Conservation (phyloP, 2,113 vertebrate genomes). For the Paedocypris sp. region DNA sequence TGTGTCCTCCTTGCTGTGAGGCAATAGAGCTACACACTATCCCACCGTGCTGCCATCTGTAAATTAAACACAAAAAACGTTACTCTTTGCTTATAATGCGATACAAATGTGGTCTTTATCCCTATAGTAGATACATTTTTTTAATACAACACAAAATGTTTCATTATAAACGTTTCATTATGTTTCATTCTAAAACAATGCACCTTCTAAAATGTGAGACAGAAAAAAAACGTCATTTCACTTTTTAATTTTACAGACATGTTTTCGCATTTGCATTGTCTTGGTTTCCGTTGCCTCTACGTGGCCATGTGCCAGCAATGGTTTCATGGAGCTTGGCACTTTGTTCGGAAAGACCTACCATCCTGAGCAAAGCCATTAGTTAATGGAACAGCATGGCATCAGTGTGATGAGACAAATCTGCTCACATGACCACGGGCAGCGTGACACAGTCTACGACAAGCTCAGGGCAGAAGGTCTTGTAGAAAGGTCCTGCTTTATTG, state of each 20-base stretch:
- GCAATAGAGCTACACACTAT: too few species aligned
- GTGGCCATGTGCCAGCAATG: slow-evolving; percentile 11
- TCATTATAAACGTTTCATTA: too few species aligned
- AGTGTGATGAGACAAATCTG: slow-evolving; percentile 12
- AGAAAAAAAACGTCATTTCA: too few species aligned
- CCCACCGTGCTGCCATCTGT: too few species aligned
- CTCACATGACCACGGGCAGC: not conserved
- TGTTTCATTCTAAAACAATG: too few species aligned
- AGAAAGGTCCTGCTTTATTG: not conserved
- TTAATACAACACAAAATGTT: too few species aligned
- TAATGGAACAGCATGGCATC: slow-evolving; percentile 32
- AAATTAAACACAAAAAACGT: too few species aligned
- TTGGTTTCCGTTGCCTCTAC: not conserved
- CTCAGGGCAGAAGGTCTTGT: not conserved
- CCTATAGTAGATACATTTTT: too few species aligned
- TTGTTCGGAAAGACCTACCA: not conserved
- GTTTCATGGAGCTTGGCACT: not conserved
- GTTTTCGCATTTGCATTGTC: not conserved
- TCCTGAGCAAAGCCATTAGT: slow-evolving; percentile 19
- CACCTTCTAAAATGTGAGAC: too few species aligned
- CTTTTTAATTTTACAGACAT: not conserved
- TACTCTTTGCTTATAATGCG: too few species aligned
- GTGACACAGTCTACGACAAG: not conserved
- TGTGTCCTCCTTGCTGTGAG: too few species aligned
- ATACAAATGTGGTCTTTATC: too few species aligned